phyloP scores from a whole-genome alignment of 2,113 vertebrate genomes.

The Salvelinus sp. region DNA sequence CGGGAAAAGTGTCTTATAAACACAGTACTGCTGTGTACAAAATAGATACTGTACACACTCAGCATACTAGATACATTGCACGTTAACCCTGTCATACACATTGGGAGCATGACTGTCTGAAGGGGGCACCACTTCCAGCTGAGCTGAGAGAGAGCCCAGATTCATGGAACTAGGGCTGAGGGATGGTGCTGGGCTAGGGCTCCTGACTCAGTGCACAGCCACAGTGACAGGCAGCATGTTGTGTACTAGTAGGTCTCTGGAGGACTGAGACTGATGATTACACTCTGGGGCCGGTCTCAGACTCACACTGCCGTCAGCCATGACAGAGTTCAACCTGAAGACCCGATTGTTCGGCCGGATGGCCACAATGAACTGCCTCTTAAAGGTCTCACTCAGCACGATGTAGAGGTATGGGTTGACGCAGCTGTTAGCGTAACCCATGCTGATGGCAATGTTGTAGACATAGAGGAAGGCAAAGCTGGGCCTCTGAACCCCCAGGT shows the following conservation, averaged over 20 bases:
- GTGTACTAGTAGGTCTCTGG: slow-evolving; percentile 48
- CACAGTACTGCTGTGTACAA: no score
- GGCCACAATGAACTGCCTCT: slow-evolving; percentile 60
- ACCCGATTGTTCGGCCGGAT: slow-evolving; percentile 51
- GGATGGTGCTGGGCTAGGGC: no score
- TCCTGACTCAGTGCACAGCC: slow-evolving; percentile 53
- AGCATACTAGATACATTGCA: no score
- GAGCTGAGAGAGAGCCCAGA: no score
- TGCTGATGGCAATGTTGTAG: slow-evolving; percentile 76
- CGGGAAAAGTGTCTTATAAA: no score
- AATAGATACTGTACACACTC: no score
- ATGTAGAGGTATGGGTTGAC: slow-evolving; percentile 77
- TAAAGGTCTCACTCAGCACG: slow-evolving; percentile 72
- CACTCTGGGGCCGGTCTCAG: slow-evolving; percentile 72
- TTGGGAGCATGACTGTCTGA: no score
- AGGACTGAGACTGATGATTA: slow-evolving; percentile 65
- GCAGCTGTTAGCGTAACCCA: slow-evolving; percentile 79
- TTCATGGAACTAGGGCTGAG: no score
- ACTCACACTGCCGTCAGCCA: slow-evolving; percentile 63
- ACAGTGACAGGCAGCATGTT: slow-evolving; percentile 51
- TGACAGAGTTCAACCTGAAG: slow-evolving; percentile 60
- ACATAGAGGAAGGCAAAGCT: slow-evolving; percentile 64
- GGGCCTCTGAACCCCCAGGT: slow-evolving; percentile 69
- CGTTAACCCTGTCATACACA: no score
- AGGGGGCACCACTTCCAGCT: no score